A percentile compares a stretch with the other conserved stretches of the same genome.
These are phyloP conservation scores for Discoglossus pictus DNA, from an alignment of 2,797 vertebrate genomes.

Conservation along the genomic window DNA sequence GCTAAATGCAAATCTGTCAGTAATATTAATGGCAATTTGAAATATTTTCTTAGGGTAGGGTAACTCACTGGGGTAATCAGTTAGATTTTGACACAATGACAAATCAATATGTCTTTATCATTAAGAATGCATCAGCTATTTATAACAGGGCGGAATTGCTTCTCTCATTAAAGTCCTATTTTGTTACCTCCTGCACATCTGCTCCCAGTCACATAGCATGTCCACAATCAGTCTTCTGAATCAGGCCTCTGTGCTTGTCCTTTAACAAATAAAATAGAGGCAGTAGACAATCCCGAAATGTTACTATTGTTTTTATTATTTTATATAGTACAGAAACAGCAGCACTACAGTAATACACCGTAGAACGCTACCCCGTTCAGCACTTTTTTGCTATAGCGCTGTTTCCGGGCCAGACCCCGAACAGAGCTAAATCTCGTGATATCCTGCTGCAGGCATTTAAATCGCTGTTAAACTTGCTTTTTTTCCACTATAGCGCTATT, in stretches of 20 bases:
- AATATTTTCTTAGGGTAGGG: background rate
- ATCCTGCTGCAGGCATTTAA: too few species aligned
- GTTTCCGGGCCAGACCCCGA: too few species aligned
- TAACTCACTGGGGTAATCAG: constrained; percentile 2
- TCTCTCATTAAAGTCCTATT: constrained; percentile 7
- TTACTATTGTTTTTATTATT: too few species aligned
- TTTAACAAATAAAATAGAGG: too few species aligned
- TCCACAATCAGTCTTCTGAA: background rate
- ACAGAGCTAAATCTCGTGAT: too few species aligned
- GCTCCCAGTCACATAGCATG: background rate
- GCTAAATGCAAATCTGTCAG: constrained; percentile 1
- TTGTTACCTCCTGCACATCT: constrained; percentile 26
- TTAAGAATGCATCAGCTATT: constrained; percentile 20
- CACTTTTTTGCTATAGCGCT: too few species aligned
- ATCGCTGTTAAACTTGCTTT: too few species aligned
- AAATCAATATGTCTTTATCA: constrained; percentile 32
- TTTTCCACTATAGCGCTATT: too few species aligned
- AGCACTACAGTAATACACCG: too few species aligned
- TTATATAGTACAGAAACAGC: too few species aligned
- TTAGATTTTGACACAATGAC: constrained; percentile 2
- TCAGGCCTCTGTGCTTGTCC: constrained; percentile 2
- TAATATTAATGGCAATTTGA: constrained; percentile 4
- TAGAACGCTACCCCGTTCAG: too few species aligned
- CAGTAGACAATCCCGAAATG: too few species aligned
- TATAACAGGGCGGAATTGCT: background rate